A percentile compares a stretch with the other conserved stretches of the same genome.
phyloP scores from a whole-genome alignment of 1,140 invertebrate genomes.

The Aethina tumida region DNA sequence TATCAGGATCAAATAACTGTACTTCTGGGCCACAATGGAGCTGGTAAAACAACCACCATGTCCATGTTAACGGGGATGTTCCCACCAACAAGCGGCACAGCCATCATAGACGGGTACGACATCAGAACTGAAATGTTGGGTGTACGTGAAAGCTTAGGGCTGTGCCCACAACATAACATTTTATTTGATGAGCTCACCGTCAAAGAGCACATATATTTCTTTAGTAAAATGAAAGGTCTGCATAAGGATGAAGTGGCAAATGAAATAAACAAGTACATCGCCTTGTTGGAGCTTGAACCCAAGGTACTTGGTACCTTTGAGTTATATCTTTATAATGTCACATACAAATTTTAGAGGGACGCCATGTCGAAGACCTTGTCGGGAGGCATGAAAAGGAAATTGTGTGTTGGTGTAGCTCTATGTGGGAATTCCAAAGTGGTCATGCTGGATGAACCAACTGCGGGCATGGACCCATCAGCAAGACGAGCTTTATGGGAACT shows the following conservation, averaged over 20 bases:
- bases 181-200: slow-evolving; percentile 86
- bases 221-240: slow-evolving; percentile 66
- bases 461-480: slow-evolving; percentile 91
- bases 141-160: slow-evolving; percentile 61
- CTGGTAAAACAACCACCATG: slow-evolving; percentile 67
- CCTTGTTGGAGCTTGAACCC: slow-evolving; percentile 54
- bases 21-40: slow-evolving; percentile 69
- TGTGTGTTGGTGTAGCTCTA: slow-evolving; percentile 70
- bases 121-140: slow-evolving; percentile 46
- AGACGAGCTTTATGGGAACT: slow-evolving; percentile 84
- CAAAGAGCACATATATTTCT: slow-evolving; percentile 82
- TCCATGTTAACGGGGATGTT: slow-evolving; percentile 67
- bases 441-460: slow-evolving; percentile 90
- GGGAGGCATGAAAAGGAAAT: slow-evolving; percentile 76
- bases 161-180: slow-evolving; percentile 94
- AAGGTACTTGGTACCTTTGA: slow-evolving; percentile 31
- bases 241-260: slow-evolving; percentile 39
- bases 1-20: slow-evolving; percentile 54
- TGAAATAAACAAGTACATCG: slow-evolving; percentile 51
- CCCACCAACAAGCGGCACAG: slow-evolving; percentile 56
- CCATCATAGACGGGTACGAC: slow-evolving; percentile 56
- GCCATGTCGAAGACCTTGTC: slow-evolving; percentile 52
- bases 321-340: background rate
- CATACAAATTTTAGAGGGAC: slow-evolving; percentile 29
- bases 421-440: slow-evolving; percentile 58